These are phyloP conservation scores for Rhinichthys klamathensis DNA, from an alignment of 2,113 vertebrate species.

Conservation along the genomic window DNA sequence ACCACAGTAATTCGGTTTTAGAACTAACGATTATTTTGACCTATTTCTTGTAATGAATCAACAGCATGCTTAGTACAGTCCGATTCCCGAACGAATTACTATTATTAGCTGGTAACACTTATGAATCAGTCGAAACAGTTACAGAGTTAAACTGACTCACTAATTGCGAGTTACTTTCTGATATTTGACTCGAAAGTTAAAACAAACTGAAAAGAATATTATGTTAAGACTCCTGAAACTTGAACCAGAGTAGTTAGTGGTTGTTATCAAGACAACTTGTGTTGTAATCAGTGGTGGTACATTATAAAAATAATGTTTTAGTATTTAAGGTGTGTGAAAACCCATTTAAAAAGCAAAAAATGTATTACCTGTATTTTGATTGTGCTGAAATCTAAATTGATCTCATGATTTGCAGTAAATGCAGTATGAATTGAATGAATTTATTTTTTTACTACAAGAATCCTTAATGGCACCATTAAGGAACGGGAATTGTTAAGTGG, in stretches of 20 bases:
- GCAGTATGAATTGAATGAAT: background rate
- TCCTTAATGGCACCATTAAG: background rate
- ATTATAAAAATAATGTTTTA: background rate
- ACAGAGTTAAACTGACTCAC: background rate
- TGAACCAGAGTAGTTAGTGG: background rate
- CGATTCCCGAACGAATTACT: background rate
- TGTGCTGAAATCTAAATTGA: background rate
- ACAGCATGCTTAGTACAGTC: no score
- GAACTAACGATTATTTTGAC: no score
- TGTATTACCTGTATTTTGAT: background rate
- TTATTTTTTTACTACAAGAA: background rate
- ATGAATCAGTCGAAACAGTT: background rate
- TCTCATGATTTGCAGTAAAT: background rate
- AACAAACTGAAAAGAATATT: background rate
- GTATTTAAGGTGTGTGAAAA: background rate
- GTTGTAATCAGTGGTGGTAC: background rate
- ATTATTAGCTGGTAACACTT: background rate
- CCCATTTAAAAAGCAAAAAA: background rate
- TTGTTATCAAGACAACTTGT: background rate
- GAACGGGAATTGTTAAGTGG: background rate
- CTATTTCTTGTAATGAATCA: no score
- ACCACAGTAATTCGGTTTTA: no score
- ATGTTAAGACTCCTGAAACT: background rate
- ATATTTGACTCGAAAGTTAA: no score
- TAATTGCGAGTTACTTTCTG: background rate